Conservation (phyloP, 2,797 vertebrate species). For the Ibycter americanus region DNA sequence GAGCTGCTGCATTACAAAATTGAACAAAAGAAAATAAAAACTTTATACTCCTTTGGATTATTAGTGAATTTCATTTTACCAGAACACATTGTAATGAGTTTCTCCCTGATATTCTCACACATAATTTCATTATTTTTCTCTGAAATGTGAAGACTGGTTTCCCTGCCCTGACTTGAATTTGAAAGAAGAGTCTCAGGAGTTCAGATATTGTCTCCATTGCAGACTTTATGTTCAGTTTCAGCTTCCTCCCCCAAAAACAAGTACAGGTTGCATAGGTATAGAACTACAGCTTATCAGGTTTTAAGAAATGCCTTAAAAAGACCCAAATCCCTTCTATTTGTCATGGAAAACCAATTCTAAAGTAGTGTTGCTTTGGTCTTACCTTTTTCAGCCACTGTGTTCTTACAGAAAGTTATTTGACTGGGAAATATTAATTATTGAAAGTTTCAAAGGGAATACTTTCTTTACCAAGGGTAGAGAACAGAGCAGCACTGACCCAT, state of each 20-base stretch:
- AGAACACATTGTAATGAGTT: neutral
- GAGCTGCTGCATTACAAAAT: neutral
- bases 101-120: neutral
- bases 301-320: neutral
- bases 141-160: neutral
- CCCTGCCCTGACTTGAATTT: neutral
- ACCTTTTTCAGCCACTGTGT: neutral
- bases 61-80: neutral
- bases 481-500: neutral
- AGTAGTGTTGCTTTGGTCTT: neutral
- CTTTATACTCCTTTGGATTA: neutral
- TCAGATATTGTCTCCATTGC: neutral
- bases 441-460: neutral
- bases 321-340: neutral
- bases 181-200: neutral
- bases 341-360: neutral
- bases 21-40: neutral
- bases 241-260: neutral
- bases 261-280: rapidly evolving
- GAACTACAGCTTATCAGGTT: neutral
- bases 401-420: neutral
- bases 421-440: neutral
- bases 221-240: neutral
- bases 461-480: neutral
- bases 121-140: neutral